A percentile compares a stretch with the other conserved stretches of the same genome.
These are phyloP conservation scores for Tangara arthus DNA, from an alignment of 2,797 vertebrate species.

Conservation along the genomic window DNA sequence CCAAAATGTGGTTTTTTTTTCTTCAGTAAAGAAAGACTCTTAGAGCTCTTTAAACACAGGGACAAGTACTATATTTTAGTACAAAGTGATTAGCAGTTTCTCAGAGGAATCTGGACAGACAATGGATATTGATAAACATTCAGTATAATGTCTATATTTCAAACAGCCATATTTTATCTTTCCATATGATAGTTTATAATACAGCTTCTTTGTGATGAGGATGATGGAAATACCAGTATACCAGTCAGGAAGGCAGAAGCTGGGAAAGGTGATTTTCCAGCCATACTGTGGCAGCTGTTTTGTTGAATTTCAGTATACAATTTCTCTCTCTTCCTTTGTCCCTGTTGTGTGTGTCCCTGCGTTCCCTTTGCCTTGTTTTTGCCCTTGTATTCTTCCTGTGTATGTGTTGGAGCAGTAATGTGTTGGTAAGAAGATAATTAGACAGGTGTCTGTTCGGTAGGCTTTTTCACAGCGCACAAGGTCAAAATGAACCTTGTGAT, in stretches of 20 bases:
- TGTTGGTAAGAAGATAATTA: neutral
- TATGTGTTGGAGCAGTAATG: neutral
- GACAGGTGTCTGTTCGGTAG: neutral
- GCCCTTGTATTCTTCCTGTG: neutral
- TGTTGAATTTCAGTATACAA: neutral
- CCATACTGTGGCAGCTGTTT: neutral
- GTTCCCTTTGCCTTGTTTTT: neutral
- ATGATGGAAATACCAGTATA: neutral
- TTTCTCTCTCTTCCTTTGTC: neutral
- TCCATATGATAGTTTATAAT: neutral
- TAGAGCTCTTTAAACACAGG: neutral
- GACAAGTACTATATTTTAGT: neutral
- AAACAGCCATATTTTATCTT: neutral
- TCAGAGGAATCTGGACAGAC: neutral
- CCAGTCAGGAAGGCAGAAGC: neutral
- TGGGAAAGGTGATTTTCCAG: neutral
- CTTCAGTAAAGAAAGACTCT: neutral
- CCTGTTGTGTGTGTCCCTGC: neutral
- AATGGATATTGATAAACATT: neutral
- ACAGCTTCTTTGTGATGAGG: neutral
- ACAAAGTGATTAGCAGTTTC: neutral
- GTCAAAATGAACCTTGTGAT: neutral
- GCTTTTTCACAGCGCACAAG: neutral
- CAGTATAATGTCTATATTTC: neutral
- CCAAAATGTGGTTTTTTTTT: neutral